Conservation (phyloP, 2,888 invertebrate species). For the Alitta virens region DNA sequence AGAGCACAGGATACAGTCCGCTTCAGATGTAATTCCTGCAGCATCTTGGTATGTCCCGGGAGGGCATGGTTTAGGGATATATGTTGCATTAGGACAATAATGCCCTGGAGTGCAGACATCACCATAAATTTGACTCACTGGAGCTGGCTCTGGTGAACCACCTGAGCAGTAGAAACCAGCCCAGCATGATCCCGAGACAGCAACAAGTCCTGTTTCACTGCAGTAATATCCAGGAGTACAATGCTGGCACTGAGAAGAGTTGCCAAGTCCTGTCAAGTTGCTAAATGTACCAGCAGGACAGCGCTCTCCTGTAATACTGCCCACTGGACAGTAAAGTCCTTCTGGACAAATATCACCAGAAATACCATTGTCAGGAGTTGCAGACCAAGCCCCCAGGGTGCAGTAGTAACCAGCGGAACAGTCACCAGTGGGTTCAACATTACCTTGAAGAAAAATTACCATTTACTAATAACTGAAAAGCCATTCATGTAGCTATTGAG, state of each 20-base stretch:
- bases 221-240: constrained; percentile 51
- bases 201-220: constrained; percentile 42
- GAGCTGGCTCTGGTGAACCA: constrained; percentile 36
- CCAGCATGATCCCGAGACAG: constrained; percentile 44
- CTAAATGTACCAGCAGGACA: constrained; percentile 46
- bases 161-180: constrained; percentile 45
- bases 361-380: constrained; percentile 46
- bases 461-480: no score
- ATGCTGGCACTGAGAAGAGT: constrained; percentile 37
- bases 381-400: constrained; percentile 38
- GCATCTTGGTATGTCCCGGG: constrained; percentile 45
- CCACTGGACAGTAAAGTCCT: constrained; percentile 42
- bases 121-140: constrained; percentile 38
- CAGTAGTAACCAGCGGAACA: constrained; percentile 49
- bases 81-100: constrained; percentile 50
- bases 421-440: constrained; percentile 39
- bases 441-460: constrained; percentile 43
- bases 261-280: constrained; percentile 36
- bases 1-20: constrained; percentile 46
- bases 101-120: constrained; percentile 45
- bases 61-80: constrained; percentile 41
- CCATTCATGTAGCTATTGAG: no score
- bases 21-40: constrained; percentile 21
- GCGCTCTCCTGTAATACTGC: constrained; percentile 41
- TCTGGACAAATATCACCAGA: constrained; percentile 44